Evolutionary conservation across 64 coral and sea anemone species (phyloP).

Genomic region (Stichodactyla mertensii): DNA sequence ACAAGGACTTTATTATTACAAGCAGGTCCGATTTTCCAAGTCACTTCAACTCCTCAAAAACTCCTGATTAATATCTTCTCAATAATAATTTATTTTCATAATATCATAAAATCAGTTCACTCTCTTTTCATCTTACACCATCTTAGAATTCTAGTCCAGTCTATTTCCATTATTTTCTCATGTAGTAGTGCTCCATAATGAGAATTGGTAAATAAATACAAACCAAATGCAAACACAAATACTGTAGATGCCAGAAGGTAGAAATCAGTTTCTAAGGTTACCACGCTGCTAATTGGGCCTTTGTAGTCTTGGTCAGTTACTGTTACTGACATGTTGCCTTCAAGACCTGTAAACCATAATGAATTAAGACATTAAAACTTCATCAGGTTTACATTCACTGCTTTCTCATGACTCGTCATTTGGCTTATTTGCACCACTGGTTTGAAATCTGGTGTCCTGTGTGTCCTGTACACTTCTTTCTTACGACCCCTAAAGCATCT

Average conservation of each 20-base stretch:
- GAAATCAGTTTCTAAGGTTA: constrained; percentile 47
- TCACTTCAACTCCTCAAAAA: no score
- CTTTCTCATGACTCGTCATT: no score
- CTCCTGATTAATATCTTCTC: no score
- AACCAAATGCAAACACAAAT: constrained; percentile 60
- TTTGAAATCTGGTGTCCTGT: no score
- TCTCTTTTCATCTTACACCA: constrained; percentile 52
- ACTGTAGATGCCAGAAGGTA: constrained; percentile 56
- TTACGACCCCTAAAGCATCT: no score
- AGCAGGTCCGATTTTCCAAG: no score
- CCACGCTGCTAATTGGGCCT: constrained; percentile 50
- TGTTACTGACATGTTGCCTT: constrained; percentile 36
- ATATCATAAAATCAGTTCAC: background rate
- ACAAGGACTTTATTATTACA: no score
- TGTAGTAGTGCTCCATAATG: constrained; percentile 42
- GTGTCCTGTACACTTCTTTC: no score
- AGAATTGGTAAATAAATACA: constrained; percentile 58
- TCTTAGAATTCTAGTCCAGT: constrained; percentile 42
- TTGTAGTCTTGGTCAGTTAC: constrained; percentile 59
- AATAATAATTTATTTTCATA: background rate
- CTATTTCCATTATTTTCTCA: constrained; percentile 23
- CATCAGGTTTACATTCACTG: no score
- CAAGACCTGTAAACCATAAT: constrained; percentile 59
- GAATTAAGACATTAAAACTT: background rate
- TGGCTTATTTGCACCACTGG: no score